Base-by-base conservation (phyloP, 2,797 vertebrate species). In the Poecile montanus region DNA sequence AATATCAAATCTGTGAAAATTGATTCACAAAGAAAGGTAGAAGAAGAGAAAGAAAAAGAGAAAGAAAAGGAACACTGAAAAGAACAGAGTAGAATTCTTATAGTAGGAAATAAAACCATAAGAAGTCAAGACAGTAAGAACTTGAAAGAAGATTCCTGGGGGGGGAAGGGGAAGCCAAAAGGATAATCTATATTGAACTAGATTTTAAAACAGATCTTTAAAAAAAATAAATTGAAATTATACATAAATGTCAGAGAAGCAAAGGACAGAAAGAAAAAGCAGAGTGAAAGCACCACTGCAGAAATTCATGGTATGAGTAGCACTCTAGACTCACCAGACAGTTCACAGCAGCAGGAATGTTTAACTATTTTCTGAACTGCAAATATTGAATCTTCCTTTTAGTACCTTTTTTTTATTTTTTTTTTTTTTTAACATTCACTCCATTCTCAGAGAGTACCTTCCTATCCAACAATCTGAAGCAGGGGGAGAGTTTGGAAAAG, bases 121-220 rank as follows among this genome's bases (percentile, higher is more conserved):
- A 67, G 6, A 44, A 65, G 2, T 27, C 51, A 62, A 62, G 48
- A 79, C 1, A 60, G 7, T 22, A 34, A 70, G 72, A 91, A 62
- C 10, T 68, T 66, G 34, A 89, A 85, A 91, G 38, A 83, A n/a
- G 15, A 54, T 47, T 74, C 6, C 5, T 7, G 13, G 5, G 6
- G 1, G 10, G 1, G 6, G 3, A 11, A 9, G 8, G 7, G 7
- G 7, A 5, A 13, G 3, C 3, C 3, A 30, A 54, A 57, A 47
- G 3, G 2, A 57, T 36, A 38, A 23, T 12, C 7, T n/a, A 13
- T 25, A 51, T 66, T 62, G 18, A 15, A 93, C 80, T 27, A 54
- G 9, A 45, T 29, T 26, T 56, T 32, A 34, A 51, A 63, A 71
- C 16, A 40, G 13, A 54, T 40, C 16, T 54, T 61, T 47, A 17